A percentile compares a stretch with the other conserved stretches of the same genome.
phyloP scores from a whole-genome alignment of 2,797 vertebrate species.

The Lateolabrax maculatus region DNA sequence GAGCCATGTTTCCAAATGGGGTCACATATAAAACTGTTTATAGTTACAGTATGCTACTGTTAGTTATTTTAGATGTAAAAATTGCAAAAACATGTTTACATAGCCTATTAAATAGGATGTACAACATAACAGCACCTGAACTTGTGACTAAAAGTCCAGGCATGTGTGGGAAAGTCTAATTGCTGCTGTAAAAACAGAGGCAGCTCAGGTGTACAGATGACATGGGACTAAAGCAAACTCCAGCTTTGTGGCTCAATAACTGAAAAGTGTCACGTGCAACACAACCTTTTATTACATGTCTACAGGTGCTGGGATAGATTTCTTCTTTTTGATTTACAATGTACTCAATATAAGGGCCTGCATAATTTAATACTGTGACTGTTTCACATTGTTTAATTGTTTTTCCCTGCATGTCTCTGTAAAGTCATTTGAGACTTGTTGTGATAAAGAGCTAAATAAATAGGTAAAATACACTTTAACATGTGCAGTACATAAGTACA shows the following conservation, averaged over 20 bases:
- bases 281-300: background rate
- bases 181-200: slow-evolving; percentile 24
- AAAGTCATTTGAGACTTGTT: background rate
- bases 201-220: background rate
- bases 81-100: background rate
- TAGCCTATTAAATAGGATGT: background rate
- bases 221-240: background rate
- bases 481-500: background rate
- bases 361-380: background rate
- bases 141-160: slow-evolving; percentile 1
- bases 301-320: background rate
- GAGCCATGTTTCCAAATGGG: background rate
- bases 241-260: slow-evolving; percentile 2
- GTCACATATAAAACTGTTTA: slow-evolving; percentile 8
- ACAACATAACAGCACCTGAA: slow-evolving; percentile 13
- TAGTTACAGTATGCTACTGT: background rate
- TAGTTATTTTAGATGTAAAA: background rate
- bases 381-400: no score
- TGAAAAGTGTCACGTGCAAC: background rate
- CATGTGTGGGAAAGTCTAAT: background rate
- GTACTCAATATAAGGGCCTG: no score
- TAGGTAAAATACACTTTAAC: background rate
- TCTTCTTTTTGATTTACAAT: background rate
- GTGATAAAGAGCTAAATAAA: background rate
- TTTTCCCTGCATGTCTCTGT: background rate